These are phyloP conservation scores for Congeria kusceri DNA, from an alignment of 2,888 invertebrate species.

Conservation along the genomic window DNA sequence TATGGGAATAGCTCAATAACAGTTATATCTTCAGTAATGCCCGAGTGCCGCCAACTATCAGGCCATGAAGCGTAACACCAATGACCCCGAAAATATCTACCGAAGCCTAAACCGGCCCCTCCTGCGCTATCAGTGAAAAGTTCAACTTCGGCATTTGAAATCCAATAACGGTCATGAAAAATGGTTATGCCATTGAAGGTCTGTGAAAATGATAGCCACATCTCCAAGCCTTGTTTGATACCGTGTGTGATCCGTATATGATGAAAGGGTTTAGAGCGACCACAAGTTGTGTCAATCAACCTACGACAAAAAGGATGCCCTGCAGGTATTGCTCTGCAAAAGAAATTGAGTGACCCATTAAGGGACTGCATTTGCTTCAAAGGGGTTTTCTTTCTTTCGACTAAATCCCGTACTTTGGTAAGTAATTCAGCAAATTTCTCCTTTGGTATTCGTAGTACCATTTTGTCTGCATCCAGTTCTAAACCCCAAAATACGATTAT, in stretches of 20 bases:
- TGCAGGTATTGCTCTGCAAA: too few species aligned
- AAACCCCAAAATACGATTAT: background rate
- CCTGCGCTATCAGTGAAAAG: conserved; percentile 24
- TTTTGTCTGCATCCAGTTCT: background rate
- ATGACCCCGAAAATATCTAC: background rate
- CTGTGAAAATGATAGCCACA: too few species aligned
- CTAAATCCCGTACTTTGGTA: background rate
- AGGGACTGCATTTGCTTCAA: conserved; percentile 15
- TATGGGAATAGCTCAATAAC: background rate
- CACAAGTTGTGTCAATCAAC: too few species aligned
- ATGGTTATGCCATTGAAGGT: too few species aligned
- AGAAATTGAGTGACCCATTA: conserved; percentile 12
- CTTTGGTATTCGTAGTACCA: background rate
- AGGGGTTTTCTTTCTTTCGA: background rate
- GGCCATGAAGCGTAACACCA: background rate
- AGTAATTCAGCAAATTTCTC: background rate
- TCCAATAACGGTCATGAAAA: too few species aligned
- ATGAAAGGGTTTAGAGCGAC: too few species aligned
- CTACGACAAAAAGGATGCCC: too few species aligned
- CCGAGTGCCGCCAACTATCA: background rate
- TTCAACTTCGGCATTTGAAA: conserved; percentile 19
- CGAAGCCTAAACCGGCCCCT: background rate
- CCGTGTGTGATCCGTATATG: background rate
- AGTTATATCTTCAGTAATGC: background rate
- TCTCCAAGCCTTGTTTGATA: conserved; percentile 16